Percentiles rank a stretch among this genome's conserved stretches.
Conservation (phyloP, 2,888 invertebrate genomes). For the Alloscopus bannaensis region DNA sequence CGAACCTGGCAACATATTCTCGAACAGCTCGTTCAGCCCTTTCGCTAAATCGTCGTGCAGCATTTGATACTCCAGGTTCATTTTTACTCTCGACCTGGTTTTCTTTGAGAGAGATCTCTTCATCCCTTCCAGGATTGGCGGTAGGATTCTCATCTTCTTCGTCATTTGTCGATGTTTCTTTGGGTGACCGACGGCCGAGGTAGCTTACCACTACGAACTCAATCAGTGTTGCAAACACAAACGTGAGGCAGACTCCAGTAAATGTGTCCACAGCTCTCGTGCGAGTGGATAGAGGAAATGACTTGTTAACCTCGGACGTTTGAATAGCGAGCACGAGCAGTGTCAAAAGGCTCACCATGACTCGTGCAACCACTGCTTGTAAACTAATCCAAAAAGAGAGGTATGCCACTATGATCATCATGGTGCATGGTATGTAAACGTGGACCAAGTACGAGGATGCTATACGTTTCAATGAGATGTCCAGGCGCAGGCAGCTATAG, state of each 20-base stretch:
- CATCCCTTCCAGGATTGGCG: no score
- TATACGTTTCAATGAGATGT: slow-evolving; percentile 76
- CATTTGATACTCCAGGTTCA: not conserved
- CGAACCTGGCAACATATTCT: slow-evolving; percentile 51
- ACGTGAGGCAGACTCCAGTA: slow-evolving; percentile 71
- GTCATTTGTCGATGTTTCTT: slow-evolving; percentile 1
- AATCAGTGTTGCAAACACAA: slow-evolving; percentile 72
- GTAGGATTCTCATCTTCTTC: no score
- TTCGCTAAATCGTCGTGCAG: slow-evolving; percentile 17
- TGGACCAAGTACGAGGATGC: slow-evolving; percentile 77
- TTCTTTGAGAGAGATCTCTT: slow-evolving; percentile 51
- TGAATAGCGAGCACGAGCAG: slow-evolving; percentile 65
- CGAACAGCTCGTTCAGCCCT: slow-evolving; percentile 11
- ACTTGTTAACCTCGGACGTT: slow-evolving; percentile 63
- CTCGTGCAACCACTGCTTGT: slow-evolving; percentile 65
- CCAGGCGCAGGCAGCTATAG: slow-evolving; percentile 74
- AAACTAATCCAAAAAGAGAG: slow-evolving; percentile 72
- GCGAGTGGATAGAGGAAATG: slow-evolving; percentile 65
- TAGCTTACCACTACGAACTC: slow-evolving; percentile 71
- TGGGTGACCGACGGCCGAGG: slow-evolving; percentile 30
- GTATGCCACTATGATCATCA: slow-evolving; percentile 75
- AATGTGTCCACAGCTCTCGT: slow-evolving; percentile 72
- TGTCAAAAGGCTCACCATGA: slow-evolving; percentile 69
- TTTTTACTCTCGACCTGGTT: slow-evolving; percentile 12
- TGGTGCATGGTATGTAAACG: slow-evolving; percentile 76